Base-by-base conservation (phyloP, 2,113 vertebrate genomes). In the Oophaga pumilio region DNA sequence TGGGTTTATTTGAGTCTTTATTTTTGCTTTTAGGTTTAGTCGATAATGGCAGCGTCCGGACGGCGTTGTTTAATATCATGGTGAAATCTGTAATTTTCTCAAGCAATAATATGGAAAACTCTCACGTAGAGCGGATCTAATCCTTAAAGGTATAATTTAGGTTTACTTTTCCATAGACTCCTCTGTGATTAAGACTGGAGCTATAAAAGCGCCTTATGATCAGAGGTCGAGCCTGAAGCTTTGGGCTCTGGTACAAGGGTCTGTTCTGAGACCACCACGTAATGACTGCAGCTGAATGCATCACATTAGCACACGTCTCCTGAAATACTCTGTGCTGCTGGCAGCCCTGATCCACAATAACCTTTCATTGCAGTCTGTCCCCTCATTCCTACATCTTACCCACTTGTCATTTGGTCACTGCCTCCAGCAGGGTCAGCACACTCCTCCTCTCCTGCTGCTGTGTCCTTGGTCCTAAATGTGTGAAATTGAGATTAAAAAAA, bases 1-100 rank as follows among this genome's bases (percentile, higher is more conserved):
- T 10, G 64, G 10, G 12, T 66, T 66, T 11, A 7, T 24, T 4
- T 11, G 1, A 24, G 1, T 28, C 28, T 69, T 15, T 28, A 18
- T 9, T 76, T 74, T 10, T 52, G 18, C 8, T 22, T 22, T 20
- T 18, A 49, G 17, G 1, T 20, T 49, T 52, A 4, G 11, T 0
- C 9, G 20, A 53, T n/a, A 53, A 77, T 13, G 24, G 76, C 22
- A 2, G 50, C 69, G 7, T 18, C 6, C 76, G 26, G 76, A 56
- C 76, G 11, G 52, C 52, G 2, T 24, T 53, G 52, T 78, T 24
- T 53, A 78, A 78, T 56, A 52, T 78, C 76, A 78, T 4, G 2
- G 76, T 57, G 52, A 78, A 52, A 11, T 56, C 76, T 76, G 43
- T 22, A 52, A 24, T 76, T 76, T 76, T 76, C 52, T 57, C 52